Evolutionary conservation across 1,140 invertebrate species (phyloP).

Genomic region (Hestina assimilis): DNA sequence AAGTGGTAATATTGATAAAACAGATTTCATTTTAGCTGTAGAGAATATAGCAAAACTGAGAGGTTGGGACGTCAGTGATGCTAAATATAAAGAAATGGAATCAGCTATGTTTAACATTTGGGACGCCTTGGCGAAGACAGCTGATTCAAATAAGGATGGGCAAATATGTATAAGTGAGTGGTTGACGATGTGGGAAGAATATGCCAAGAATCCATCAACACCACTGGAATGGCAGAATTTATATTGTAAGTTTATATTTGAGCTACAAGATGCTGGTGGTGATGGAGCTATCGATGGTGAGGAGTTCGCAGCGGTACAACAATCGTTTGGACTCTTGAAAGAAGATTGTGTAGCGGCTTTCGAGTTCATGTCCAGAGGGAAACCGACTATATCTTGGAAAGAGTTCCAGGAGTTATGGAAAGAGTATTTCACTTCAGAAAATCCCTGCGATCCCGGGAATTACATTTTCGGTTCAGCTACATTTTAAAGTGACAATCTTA

Average conservation of each 20-base stretch:
- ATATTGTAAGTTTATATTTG: slow-evolving; percentile 90
- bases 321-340: slow-evolving; percentile 83
- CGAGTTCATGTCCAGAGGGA: slow-evolving; percentile 84
- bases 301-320: slow-evolving; percentile 87
- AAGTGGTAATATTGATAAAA: slow-evolving; percentile 87
- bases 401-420: slow-evolving; percentile 87
- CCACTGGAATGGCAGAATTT: slow-evolving; percentile 87
- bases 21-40: slow-evolving; percentile 86
- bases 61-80: slow-evolving; percentile 83
- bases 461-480: slow-evolving; percentile 33
- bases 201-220: slow-evolving; percentile 82
- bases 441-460: slow-evolving; percentile 79
- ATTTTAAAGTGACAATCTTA: no score
- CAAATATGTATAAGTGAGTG: slow-evolving; percentile 88
- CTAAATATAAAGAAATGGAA: slow-evolving; percentile 83
- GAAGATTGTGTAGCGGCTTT: slow-evolving; percentile 85
- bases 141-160: slow-evolving; percentile 87
- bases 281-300: slow-evolving; percentile 87
- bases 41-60: slow-evolving; percentile 85
- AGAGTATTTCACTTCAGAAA: slow-evolving; percentile 87
- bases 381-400: slow-evolving; percentile 81
- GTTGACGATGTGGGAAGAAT: slow-evolving; percentile 89
- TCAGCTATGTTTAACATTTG: slow-evolving; percentile 86
- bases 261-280: slow-evolving; percentile 87
- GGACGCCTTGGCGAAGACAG: slow-evolving; percentile 85